Evolutionary conservation across 2,113 vertebrate species (phyloP).

Genomic region (Chroicocephalus ridibundus): DNA sequence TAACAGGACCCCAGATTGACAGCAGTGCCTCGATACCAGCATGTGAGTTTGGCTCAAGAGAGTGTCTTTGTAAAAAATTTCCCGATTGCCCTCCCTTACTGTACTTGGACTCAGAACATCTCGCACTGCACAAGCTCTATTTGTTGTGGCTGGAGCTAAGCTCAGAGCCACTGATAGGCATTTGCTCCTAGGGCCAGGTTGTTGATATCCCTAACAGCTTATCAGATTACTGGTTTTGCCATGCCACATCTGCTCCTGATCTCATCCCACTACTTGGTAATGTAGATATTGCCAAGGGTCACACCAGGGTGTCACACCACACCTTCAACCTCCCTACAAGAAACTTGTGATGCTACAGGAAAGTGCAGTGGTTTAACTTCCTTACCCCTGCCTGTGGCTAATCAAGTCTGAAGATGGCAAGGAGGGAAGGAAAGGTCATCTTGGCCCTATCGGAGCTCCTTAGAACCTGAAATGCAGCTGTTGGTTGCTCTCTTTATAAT

Average conservation of each 20-base stretch:
- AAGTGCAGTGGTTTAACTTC: neutral
- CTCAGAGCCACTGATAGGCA: neutral
- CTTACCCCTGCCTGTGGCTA: neutral
- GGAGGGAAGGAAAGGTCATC: neutral
- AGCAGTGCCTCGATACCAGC: neutral
- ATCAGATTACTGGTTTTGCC: neutral
- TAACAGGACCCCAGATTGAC: neutral
- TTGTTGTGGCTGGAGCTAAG: neutral
- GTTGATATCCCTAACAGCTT: too few relatives aligned
- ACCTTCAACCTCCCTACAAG: neutral
- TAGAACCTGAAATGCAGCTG: neutral
- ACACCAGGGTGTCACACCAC: neutral
- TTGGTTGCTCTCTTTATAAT: neutral
- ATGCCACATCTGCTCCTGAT: neutral
- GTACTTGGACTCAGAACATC: neutral
- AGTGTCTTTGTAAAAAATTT: neutral
- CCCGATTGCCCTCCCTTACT: neutral
- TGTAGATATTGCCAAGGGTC: fast-evolving
- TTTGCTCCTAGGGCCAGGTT: neutral
- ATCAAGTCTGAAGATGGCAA: neutral
- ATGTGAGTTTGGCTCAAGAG: neutral
- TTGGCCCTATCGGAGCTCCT: neutral
- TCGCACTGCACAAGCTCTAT: neutral
- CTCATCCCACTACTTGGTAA: neutral
- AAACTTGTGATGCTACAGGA: neutral